phyloP scores from a whole-genome alignment of 2,888 invertebrate species.

The Hemicrepidius hirtus region DNA sequence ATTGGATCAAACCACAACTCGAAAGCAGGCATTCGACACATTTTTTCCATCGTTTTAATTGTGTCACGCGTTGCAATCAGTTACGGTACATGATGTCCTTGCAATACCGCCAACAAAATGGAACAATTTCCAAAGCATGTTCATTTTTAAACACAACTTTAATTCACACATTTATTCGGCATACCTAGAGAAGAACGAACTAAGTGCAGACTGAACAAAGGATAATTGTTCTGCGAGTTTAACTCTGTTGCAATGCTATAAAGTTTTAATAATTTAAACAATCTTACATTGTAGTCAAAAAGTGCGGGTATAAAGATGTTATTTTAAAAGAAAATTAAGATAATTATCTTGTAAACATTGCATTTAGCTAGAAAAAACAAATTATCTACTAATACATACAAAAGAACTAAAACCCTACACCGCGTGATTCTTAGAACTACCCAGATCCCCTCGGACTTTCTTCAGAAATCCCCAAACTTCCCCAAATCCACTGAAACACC shows the following conservation, averaged over 20 bases:
- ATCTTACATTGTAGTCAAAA: slow-evolving; percentile 11
- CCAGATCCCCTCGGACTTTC: no score
- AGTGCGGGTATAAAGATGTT: background rate
- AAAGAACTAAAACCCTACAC: no score
- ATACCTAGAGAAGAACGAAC: background rate
- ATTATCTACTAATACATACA: no score
- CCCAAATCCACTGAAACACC: no score
- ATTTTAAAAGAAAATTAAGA: no score
- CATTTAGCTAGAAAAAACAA: no score
- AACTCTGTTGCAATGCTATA: background rate
- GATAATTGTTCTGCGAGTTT: slow-evolving; percentile 17
- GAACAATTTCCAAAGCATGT: slow-evolving; percentile 52
- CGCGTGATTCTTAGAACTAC: no score
- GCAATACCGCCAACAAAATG: slow-evolving; percentile 57
- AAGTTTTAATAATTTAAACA: slow-evolving; percentile 16
- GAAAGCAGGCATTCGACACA: slow-evolving; percentile 59
- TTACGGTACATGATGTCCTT: slow-evolving; percentile 68
- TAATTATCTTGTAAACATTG: no score
- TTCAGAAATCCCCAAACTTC: no score
- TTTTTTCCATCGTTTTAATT: slow-evolving; percentile 61
- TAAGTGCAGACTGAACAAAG: slow-evolving; percentile 15
- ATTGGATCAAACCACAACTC: slow-evolving; percentile 55
- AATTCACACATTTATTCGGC: slow-evolving; percentile 35
- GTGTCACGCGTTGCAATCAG: slow-evolving; percentile 69
- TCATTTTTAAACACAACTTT: slow-evolving; percentile 9